Percentiles rank a stretch among this genome's conserved stretches.
phyloP scores from a whole-genome alignment of 2,888 invertebrate genomes.

The Eristalis intricaria region DNA sequence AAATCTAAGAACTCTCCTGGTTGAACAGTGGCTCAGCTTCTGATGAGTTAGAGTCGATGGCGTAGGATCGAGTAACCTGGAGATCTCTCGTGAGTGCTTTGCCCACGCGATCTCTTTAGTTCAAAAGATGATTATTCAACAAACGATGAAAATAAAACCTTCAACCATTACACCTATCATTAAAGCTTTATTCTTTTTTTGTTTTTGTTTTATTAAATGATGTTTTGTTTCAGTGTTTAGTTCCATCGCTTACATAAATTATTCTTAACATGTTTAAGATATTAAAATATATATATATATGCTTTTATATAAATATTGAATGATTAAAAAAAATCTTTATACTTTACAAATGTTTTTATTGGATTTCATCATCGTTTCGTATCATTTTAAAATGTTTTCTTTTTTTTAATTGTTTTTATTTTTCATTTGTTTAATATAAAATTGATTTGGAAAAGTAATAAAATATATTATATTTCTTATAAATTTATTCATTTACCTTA shows the following conservation, averaged over 20 bases:
- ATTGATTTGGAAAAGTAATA: slow-evolving; percentile 72
- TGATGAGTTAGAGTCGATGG: no score
- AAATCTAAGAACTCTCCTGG: no score
- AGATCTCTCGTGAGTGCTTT: no score
- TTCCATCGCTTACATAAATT: slow-evolving; percentile 69
- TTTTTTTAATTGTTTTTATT: not conserved
- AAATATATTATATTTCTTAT: slow-evolving; percentile 72
- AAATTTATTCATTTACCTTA: slow-evolving; percentile 70
- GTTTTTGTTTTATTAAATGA: slow-evolving; percentile 58
- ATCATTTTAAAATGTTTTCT: slow-evolving; percentile 24
- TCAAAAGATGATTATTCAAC: not conserved
- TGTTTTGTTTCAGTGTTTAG: slow-evolving; percentile 60
- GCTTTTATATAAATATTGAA: slow-evolving; percentile 67
- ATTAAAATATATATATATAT: slow-evolving; percentile 65
- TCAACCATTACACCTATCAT: slow-evolving; percentile 46
- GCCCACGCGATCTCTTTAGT: no score
- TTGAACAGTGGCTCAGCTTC: no score
- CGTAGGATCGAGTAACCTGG: no score
- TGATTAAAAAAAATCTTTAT: slow-evolving; percentile 68
- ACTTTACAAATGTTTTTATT: slow-evolving; percentile 69
- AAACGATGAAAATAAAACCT: not conserved
- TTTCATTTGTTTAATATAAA: slow-evolving; percentile 59
- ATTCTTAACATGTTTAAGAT: slow-evolving; percentile 71
- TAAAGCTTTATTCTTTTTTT: slow-evolving; percentile 63
- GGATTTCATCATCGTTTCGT: slow-evolving; percentile 48